phyloP scores from a whole-genome alignment of 1,140 invertebrate species.

The Pollicipes pollicipes region DNA sequence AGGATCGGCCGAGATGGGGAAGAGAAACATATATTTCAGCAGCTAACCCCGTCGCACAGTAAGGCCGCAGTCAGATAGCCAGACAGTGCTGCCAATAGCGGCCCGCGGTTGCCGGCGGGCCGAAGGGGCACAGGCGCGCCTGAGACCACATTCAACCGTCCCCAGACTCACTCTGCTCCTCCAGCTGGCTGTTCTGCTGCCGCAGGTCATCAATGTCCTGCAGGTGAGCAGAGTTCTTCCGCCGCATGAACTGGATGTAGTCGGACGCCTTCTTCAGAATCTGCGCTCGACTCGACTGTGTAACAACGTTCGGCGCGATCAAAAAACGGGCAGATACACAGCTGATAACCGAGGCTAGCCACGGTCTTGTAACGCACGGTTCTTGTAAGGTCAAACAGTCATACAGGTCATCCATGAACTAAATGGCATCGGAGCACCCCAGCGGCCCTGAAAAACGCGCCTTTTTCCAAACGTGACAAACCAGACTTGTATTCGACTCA shows the following conservation, averaged over 20 bases:
- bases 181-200: conserved; percentile 70
- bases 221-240: conserved; percentile 78
- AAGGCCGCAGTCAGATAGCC: no score
- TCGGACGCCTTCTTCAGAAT: conserved; percentile 96
- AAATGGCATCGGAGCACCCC: not conserved
- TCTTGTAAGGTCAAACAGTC: not conserved
- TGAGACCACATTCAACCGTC: no score
- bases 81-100: no score
- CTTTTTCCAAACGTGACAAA: no score
- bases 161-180: conserved; percentile 64
- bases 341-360: not conserved
- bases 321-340: not conserved
- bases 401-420: not conserved
- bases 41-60: no score
- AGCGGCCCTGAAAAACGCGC: no score
- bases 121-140: no score
- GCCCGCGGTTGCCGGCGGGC: no score
- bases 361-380: not conserved
- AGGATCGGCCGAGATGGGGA: no score
- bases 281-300: conserved; percentile 82
- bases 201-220: conserved; percentile 89
- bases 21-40: no score
- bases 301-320: conserved; percentile 13
- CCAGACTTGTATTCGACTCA: no score
- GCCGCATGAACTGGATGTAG: conserved; percentile 86